phyloP scores from a whole-genome alignment of 2,113 vertebrate species.

The Gobiocypris rarus region DNA sequence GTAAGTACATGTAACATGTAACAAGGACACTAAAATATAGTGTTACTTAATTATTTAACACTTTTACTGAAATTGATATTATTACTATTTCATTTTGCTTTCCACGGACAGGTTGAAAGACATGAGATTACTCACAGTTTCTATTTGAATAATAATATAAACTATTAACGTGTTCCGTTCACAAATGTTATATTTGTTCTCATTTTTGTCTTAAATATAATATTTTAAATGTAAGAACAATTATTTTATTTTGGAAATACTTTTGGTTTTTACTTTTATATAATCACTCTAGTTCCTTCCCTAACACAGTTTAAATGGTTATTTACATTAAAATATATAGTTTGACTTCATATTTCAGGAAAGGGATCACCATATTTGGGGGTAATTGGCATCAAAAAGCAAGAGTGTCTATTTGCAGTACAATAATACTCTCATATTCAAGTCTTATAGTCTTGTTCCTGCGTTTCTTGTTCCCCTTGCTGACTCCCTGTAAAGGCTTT shows the following conservation, averaged over 20 bases:
- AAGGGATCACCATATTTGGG: neutral
- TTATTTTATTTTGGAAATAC: neutral
- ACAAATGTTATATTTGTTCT: neutral
- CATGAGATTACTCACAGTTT: neutral
- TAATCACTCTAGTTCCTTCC: neutral
- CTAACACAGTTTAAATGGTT: neutral
- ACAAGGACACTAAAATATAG: neutral
- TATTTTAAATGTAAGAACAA: no score
- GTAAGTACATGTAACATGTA: neutral
- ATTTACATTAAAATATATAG: neutral
- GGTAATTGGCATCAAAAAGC: neutral
- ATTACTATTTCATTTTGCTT: neutral
- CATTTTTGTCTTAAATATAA: neutral
- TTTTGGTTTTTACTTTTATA: neutral
- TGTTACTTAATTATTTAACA: neutral
- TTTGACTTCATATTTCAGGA: neutral
- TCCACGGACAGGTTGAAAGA: neutral
- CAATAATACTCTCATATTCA: conserved; percentile 4
- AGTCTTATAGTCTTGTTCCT: neutral
- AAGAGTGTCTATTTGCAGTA: neutral
- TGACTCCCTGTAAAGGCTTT: neutral
- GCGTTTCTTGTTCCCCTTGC: neutral
- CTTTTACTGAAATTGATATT: neutral
- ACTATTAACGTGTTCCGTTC: no score
- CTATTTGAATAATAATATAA: no score